Conservation (phyloP, 2,888 invertebrate genomes). For the Euspilapteryx auroguttella region DNA sequence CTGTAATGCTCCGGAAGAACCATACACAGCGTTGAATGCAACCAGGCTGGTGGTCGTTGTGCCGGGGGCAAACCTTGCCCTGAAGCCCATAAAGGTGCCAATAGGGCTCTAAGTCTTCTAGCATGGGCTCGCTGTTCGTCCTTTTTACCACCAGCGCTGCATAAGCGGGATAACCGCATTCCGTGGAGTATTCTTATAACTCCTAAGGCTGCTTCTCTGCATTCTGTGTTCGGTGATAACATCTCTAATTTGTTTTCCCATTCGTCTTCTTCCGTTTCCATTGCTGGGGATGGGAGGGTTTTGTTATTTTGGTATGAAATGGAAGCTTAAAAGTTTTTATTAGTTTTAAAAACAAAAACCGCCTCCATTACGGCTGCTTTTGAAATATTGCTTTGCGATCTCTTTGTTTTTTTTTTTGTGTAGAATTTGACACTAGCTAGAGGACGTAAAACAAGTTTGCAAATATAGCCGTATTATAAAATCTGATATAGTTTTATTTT, state of each 20-base stretch:
- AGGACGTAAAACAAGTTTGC: too few relatives aligned
- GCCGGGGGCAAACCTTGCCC: too few relatives aligned
- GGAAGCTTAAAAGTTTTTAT: too few relatives aligned
- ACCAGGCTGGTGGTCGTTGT: conserved; percentile 6
- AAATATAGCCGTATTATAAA: too few relatives aligned
- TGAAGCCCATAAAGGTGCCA: conserved; percentile 19
- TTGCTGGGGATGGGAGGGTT: background rate
- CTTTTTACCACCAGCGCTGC: conserved; percentile 12
- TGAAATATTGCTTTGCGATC: too few relatives aligned
- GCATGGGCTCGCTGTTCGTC: conserved; percentile 2
- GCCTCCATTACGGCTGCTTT: too few relatives aligned
- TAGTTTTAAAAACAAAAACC: too few relatives aligned
- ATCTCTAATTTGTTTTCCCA: background rate
- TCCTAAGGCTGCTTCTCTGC: conserved; percentile 2
- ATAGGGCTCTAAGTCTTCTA: conserved; percentile 11
- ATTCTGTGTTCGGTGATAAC: conserved; percentile 5
- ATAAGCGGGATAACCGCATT: conserved; percentile 11
- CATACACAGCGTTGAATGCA: conserved; percentile 2
- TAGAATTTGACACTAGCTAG: too few relatives aligned
- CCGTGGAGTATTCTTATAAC: conserved; percentile 2
- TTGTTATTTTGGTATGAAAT: too few relatives aligned
- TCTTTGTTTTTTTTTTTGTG: too few relatives aligned
- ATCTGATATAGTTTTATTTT: too few relatives aligned
- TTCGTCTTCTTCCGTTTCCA: conserved; percentile 9
- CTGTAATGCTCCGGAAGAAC: background rate